Conservation (phyloP, 2,888 invertebrate species). For the Drosophila bunnanda region DNA sequence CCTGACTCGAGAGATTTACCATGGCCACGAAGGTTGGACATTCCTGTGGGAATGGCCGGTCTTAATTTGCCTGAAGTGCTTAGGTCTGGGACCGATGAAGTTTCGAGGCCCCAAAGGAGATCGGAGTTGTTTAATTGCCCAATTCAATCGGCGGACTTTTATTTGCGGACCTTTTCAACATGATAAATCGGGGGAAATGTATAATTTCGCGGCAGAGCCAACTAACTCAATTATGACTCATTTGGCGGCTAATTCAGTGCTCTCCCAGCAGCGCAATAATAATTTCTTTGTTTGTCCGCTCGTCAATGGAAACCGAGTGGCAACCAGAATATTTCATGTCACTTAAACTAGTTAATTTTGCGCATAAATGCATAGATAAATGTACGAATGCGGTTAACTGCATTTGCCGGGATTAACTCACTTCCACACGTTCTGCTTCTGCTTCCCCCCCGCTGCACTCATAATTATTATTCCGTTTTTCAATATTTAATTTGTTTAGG, state of each 20-base stretch:
- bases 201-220: slow-evolving; percentile 12
- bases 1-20: slow-evolving; percentile 51
- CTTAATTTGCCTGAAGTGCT: slow-evolving; percentile 30
- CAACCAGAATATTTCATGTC: slow-evolving; percentile 71
- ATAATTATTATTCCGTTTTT: slow-evolving; percentile 74
- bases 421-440: neutral
- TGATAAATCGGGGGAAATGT: slow-evolving; percentile 17
- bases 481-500: slow-evolving; percentile 76
- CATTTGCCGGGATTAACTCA: slow-evolving; percentile 28
- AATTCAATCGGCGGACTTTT: neutral
- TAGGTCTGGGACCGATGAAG: slow-evolving; percentile 8
- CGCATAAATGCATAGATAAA: slow-evolving; percentile 73
- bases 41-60: slow-evolving; percentile 16
- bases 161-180: neutral
- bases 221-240: slow-evolving; percentile 62
- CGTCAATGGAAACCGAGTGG: slow-evolving; percentile 49
- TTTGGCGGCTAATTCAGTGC: slow-evolving; percentile 67
- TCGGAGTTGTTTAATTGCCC: neutral
- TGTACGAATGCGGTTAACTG: slow-evolving; percentile 56
- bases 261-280: slow-evolving; percentile 35
- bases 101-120: neutral
- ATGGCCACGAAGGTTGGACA: neutral
- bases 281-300: slow-evolving; percentile 34
- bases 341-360: slow-evolving; percentile 78
- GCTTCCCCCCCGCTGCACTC: slow-evolving; percentile 7